A percentile compares a stretch with the other conserved stretches of the same genome.
These are phyloP conservation scores for Scrobipalpa atriplicella DNA, from an alignment of 2,888 invertebrate genomes.

Conservation along the genomic window DNA sequence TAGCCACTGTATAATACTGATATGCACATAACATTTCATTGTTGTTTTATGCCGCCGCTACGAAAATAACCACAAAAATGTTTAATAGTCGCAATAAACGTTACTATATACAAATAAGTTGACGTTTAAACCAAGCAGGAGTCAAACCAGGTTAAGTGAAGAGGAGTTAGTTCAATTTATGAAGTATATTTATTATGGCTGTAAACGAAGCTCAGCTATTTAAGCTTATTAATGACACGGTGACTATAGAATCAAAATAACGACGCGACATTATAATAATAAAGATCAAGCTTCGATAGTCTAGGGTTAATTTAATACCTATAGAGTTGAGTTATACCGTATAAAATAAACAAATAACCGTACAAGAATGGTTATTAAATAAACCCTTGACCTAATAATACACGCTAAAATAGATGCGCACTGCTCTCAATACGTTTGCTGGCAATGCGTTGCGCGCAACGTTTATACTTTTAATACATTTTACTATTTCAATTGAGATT, in stretches of 20 bases:
- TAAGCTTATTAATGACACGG: not conserved
- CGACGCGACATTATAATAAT: no score
- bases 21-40: slow-evolving; percentile 42
- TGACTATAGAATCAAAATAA: slow-evolving; percentile 5
- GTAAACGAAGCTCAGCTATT: slow-evolving; percentile 11
- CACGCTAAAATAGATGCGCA: slow-evolving; percentile 75
- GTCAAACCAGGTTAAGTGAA: not conserved
- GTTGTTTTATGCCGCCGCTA: slow-evolving; percentile 37
- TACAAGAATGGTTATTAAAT: slow-evolving; percentile 45
- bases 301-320: not conserved
- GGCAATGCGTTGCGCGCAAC: slow-evolving; percentile 60
- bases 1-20: slow-evolving; percentile 51
- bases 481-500: not conserved
- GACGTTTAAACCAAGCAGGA: not conserved
- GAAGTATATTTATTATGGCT: not conserved
- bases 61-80: slow-evolving; percentile 28
- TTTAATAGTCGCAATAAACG: slow-evolving; percentile 19
- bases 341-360: not conserved
- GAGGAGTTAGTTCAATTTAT: not conserved
- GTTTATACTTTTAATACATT: slow-evolving; percentile 33
- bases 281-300: not conserved
- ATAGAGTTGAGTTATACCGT: not conserved
- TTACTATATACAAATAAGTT: not conserved
- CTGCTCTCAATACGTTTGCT: slow-evolving; percentile 68
- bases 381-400: slow-evolving; percentile 78